These are phyloP conservation scores for Tiliqua scincoides DNA, from an alignment of 2,113 vertebrate genomes.

Conservation along the genomic window DNA sequence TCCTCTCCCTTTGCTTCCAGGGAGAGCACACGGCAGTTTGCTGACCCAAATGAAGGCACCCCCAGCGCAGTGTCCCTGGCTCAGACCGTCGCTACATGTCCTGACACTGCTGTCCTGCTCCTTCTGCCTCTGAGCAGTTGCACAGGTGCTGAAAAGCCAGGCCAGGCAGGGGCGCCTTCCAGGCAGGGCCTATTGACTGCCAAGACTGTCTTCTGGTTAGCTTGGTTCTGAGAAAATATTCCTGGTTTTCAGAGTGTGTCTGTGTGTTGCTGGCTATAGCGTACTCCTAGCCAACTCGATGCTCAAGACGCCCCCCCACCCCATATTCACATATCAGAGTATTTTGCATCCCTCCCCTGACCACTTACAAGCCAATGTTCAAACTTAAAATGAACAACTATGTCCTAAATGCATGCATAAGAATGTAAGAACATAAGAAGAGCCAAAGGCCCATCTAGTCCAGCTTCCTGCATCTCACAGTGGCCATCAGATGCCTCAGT, in stretches of 20 bases:
- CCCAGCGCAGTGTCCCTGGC: conserved; percentile 62
- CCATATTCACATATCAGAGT: background rate
- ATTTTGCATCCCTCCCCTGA: background rate
- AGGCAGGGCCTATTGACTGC: fast-evolving
- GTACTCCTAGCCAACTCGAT: background rate
- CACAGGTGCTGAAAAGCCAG: background rate
- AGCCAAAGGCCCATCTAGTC: too few relatives aligned
- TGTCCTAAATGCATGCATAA: background rate
- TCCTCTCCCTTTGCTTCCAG: conserved; percentile 77
- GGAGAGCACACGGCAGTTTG: conserved; percentile 73
- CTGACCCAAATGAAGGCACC: conserved; percentile 45
- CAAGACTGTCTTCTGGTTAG: background rate
- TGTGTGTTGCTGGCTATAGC: background rate
- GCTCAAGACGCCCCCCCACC: background rate
- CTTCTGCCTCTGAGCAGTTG: conserved; percentile 49
- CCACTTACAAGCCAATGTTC: background rate
- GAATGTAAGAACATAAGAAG: too few relatives aligned
- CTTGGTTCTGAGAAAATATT: background rate
- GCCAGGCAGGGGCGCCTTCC: background rate
- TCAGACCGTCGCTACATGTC: conserved; percentile 67
- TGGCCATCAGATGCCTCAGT: too few relatives aligned
- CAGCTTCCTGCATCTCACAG: too few relatives aligned
- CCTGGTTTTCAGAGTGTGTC: background rate
- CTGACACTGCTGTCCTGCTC: conserved; percentile 66
- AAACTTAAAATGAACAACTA: background rate